phyloP scores from a whole-genome alignment of 2,888 invertebrate genomes.

The Andrena minutula region DNA sequence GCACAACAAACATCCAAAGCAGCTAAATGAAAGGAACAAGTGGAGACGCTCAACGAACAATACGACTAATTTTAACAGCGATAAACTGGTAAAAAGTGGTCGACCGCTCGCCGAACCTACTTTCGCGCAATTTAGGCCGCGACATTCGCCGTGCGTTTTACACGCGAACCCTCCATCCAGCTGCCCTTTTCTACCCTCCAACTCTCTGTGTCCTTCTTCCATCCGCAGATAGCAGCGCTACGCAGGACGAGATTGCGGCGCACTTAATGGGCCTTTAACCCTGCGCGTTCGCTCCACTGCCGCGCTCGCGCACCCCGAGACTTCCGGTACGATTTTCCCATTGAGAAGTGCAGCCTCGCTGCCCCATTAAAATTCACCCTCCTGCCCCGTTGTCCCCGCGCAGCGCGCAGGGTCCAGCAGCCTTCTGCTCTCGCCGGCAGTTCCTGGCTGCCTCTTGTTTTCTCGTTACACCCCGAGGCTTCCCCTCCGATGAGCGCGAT shows the following conservation, averaged over 20 bases:
- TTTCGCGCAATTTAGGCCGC: conserved; percentile 24
- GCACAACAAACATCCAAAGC: too few species aligned
- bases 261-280: conserved; percentile 81
- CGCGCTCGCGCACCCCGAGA: conserved; percentile 65
- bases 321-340: conserved; percentile 81
- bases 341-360: conserved; percentile 66
- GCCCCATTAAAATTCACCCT: conserved; percentile 67
- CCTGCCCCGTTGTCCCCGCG: background rate
- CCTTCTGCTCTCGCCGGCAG: conserved; percentile 17
- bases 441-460: conserved; percentile 47
- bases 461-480: conserved; percentile 54
- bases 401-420: conserved; percentile 14
- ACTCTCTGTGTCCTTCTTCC: conserved; percentile 32
- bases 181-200: conserved; percentile 6
- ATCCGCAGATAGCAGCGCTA: conserved; percentile 50
- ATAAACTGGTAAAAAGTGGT: conserved; percentile 8
- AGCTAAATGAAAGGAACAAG: too few species aligned
- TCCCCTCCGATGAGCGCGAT: conserved; percentile 50
- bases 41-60: too few species aligned
- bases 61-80: background rate
- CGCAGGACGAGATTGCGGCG: conserved; percentile 71
- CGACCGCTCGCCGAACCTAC: conserved; percentile 1
- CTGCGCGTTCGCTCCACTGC: conserved; percentile 64
- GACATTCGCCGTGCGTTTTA: conserved; percentile 28
- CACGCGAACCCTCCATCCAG: conserved; percentile 12